Evolutionary conservation across 30 jellyfish, hydroid and myxozoan species (phyloP).

Genomic region (Clytia hemisphaerica): DNA sequence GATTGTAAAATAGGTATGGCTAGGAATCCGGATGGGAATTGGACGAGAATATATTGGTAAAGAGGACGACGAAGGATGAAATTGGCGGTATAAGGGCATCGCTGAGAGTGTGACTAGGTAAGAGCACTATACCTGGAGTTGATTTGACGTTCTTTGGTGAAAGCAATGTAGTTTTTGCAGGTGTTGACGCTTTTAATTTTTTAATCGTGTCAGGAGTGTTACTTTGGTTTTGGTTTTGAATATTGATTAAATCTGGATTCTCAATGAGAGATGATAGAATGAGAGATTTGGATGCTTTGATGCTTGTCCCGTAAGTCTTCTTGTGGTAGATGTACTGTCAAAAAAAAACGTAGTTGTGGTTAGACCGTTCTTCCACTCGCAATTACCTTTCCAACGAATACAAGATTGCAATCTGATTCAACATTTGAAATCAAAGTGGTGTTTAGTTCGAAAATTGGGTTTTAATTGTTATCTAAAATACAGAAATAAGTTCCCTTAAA

Average conservation of each 20-base stretch:
- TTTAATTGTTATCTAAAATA: too few relatives aligned
- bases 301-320: conserved; percentile 84
- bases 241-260: conserved; percentile 76
- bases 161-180: not conserved
- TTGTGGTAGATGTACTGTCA: conserved; percentile 68
- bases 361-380: not conserved
- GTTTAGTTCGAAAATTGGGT: not conserved
- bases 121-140: too few relatives aligned
- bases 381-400: not conserved
- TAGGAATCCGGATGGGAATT: too few relatives aligned
- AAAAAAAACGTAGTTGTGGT: not conserved
- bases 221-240: conserved; percentile 72
- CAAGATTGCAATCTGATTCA: too few relatives aligned
- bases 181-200: not conserved
- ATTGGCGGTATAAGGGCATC: too few relatives aligned
- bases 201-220: not conserved
- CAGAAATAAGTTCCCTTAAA: not conserved
- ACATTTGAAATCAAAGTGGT: not conserved
- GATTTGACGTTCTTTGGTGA: too few relatives aligned
- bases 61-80: too few relatives aligned
- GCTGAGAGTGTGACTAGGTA: too few relatives aligned
- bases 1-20: too few relatives aligned
- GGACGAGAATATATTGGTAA: too few relatives aligned
- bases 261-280: conserved; percentile 73
- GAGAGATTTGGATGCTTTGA: conserved; percentile 49